Base-by-base conservation (phyloP, 2,113 vertebrate species). In the Pyxicephalus adspersus region DNA sequence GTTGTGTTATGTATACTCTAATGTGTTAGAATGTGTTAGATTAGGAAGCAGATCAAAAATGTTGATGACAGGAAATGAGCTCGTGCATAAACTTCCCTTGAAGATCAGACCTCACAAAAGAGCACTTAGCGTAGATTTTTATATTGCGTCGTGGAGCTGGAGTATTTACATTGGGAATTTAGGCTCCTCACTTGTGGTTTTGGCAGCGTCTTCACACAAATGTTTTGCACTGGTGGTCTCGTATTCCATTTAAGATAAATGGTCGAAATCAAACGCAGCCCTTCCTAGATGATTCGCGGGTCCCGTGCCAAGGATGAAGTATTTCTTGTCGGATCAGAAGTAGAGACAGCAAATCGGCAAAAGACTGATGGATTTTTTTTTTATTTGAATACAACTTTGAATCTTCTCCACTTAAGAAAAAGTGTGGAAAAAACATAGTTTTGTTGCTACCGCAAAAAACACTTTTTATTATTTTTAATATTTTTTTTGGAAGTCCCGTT, bases 141-240 rank as follows among this genome's bases (percentile, higher is more conserved):
- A 88, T 87, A 86, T 83, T 83, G 78, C 87, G 89, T 83, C 91
- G 90, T 85, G 84, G 87, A 93, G 87, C 89, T 91, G 84, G 87
- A 90, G 89, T 90, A 89, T 94, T 95, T 92, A 93, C 91, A 89
- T 89, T 88, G 90, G 91, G 93, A 93, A 93, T 95, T 93, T 90
- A 91, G 91, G 86, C 90, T 89, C 90, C 91, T 94, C 87, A 90
- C 90, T 94, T 92, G 92, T 92, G 94, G 94, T 92, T 95, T 95
- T 95, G 95, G 93, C 94, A 93, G 86, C 84, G 87, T 88, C 91
- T 93, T 92, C 94, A 92, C 92, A 94, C 89, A 90, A 88, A 91
- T 90, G 89, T 91, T 91, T 91, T 91, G 92, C 91, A 89, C 90
- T 91, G 92, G 91, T 94, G 92, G 92, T 95, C 93, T 94, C 87